Evolutionary conservation across 2,113 vertebrate species (phyloP).

Genomic region (Acrocephalus arundinaceus): DNA sequence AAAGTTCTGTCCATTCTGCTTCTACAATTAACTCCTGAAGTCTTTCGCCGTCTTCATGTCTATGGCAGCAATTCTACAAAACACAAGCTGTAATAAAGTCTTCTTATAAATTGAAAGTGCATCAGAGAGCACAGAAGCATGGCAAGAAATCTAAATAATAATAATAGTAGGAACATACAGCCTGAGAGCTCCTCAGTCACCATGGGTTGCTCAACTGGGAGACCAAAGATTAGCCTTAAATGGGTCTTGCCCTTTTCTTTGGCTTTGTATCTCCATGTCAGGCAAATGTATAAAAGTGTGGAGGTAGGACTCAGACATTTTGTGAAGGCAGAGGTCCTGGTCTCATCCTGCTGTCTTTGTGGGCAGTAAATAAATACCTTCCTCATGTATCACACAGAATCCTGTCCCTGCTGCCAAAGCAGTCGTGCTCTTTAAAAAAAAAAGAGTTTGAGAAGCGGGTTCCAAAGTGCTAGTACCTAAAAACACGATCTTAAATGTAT

Average conservation of each 20-base stretch:
- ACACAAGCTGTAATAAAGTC: background rate
- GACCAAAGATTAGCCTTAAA: background rate
- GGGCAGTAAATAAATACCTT: background rate
- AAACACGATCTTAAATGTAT: background rate
- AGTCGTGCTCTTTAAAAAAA: background rate
- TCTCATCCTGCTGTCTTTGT: background rate
- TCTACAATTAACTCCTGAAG: background rate
- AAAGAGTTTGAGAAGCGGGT: background rate
- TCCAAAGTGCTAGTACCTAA: background rate
- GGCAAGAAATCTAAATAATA: background rate
- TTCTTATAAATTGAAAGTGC: background rate
- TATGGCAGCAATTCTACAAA: background rate
- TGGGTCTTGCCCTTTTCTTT: background rate
- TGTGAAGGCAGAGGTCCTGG: background rate
- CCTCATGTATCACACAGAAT: background rate
- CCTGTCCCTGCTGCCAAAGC: background rate
- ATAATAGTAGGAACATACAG: background rate
- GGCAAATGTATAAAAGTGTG: background rate
- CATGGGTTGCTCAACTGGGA: background rate
- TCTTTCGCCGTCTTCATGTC: background rate
- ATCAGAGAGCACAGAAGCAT: background rate
- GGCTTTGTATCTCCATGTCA: background rate
- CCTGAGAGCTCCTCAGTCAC: background rate
- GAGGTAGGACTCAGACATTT: background rate
- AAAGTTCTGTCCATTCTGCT: background rate